Evolutionary conservation across 92 coral and sea anemone genomes (phyloP).

Genomic region (Epizoanthus fatuus): DNA sequence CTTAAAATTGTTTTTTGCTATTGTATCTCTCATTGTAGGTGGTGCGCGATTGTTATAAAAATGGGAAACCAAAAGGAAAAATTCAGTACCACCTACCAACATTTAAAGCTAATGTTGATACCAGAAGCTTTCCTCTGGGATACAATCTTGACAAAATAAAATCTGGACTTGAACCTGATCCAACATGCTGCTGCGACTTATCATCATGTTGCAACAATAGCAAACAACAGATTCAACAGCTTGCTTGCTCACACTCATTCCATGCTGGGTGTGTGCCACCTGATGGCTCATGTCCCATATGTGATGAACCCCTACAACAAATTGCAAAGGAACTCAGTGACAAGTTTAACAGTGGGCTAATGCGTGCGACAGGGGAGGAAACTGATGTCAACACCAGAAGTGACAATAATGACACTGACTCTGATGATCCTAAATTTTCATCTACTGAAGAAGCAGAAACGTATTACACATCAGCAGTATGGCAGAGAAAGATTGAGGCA

Average conservation of each 20-base stretch:
- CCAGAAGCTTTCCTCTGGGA: slow-evolving; percentile 16
- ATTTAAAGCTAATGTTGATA: slow-evolving; percentile 10
- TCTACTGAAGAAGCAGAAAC: slow-evolving; percentile 36
- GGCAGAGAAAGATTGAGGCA: neutral
- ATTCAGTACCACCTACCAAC: neutral
- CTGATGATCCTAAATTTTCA: slow-evolving; percentile 5
- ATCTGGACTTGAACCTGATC: slow-evolving; percentile 13
- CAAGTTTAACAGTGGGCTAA: slow-evolving; percentile 19
- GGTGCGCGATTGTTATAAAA: neutral
- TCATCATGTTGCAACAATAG: neutral
- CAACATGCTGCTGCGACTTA: neutral
- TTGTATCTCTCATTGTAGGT: slow-evolving; percentile 4
- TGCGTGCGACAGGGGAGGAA: slow-evolving; percentile 22
- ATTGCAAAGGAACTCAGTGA: slow-evolving; percentile 42
- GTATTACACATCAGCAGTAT: slow-evolving; percentile 20
- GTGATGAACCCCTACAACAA: slow-evolving; percentile 25
- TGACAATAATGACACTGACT: slow-evolving; percentile 20
- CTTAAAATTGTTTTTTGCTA: neutral
- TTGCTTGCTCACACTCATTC: slow-evolving; percentile 10
- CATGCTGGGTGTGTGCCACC: slow-evolving; percentile 4
- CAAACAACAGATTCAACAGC: neutral
- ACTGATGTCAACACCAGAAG: slow-evolving; percentile 1
- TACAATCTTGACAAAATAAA: neutral
- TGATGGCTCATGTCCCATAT: slow-evolving; percentile 19
- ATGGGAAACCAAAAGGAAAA: slow-evolving; percentile 9